Conservation (phyloP, 2,113 vertebrate genomes). For the Oreochromis aureus region DNA sequence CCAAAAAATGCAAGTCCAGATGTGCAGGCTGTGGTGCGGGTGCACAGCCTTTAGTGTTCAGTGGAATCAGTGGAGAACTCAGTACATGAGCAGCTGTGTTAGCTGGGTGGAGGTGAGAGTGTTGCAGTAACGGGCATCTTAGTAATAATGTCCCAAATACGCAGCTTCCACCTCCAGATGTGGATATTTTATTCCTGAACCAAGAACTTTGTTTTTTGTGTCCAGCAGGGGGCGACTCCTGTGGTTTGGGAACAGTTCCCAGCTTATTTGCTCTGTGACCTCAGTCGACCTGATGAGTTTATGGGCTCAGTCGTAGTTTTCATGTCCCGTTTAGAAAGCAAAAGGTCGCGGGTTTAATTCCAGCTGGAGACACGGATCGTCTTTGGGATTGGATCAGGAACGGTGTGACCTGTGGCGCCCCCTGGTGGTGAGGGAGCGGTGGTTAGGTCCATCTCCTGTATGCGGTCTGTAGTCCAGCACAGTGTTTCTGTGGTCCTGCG, state of each 20-base stretch:
- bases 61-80: fast-evolving
- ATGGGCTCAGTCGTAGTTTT: not conserved
- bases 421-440: not conserved
- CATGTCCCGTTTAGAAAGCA: fast-evolving
- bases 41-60: not conserved
- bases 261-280: not conserved
- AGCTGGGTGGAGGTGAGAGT: not conserved
- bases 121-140: not conserved
- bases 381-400: not conserved
- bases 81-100: not conserved
- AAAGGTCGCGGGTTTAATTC: not conserved
- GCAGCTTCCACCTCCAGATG: not conserved
- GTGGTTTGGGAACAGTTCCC: not conserved
- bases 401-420: fast-evolving
- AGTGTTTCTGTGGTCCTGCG: not conserved
- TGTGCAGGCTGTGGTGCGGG: not conserved
- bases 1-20: not conserved
- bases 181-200: not conserved
- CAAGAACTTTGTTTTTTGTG: fast-evolving
- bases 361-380: fast-evolving
- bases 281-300: not conserved
- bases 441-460: not conserved
- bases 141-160: not conserved
- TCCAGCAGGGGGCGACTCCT: not conserved
- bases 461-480: not conserved